Evolutionary conservation across 2,888 invertebrate genomes (phyloP), one percentile per base, ranked within the genome.

Genomic region (Cryptosula pallasiana): DNA sequence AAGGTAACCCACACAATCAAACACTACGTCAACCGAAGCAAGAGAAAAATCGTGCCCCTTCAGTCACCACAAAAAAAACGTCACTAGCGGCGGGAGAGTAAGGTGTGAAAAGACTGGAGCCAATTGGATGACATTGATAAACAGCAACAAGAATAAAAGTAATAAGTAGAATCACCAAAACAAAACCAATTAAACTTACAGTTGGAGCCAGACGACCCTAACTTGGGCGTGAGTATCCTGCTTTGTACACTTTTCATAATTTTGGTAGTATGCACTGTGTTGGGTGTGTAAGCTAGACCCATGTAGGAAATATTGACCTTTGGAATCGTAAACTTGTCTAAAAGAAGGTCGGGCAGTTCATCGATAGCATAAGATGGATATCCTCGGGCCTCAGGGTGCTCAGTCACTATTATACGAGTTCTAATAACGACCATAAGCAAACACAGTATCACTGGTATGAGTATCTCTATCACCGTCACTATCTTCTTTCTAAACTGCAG

Each of bases 401-500:
- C 32, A 25, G n/a, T 54, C 2, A 54, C 25, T 2, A n/a, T 23
- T 3, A 54, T 27, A 3, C 34, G 45, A 5, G 70, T 27, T 9
- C 93, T 87, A 72, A 93, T 87, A 16, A 91, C 76, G 9, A 93
- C 89, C 73, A 93, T 85, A 69, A 93, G 82, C 0, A 89, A 81
- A 75, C 80, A 76, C 72, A 84, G 80, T 9, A 83, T 73, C 29
- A 80, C 77, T 9, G 82, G 81, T 20, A 83, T 74, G 63, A 80
- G 72, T 16, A 93, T 84, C 83, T 93, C 92, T 45, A 90, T 81
- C 0, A 87, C 71, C 0, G 92, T 90, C 81, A 91, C 90, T 57
- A 88, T 75, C 71, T 89, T 89, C 82, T 90, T 90, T 75, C 92
- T 87, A 87, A 88, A 90, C 86, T 92, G 92, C 57, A 92, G 88